Conservation (phyloP, 2,797 vertebrate genomes). For the Pseudochromis fuscus region DNA sequence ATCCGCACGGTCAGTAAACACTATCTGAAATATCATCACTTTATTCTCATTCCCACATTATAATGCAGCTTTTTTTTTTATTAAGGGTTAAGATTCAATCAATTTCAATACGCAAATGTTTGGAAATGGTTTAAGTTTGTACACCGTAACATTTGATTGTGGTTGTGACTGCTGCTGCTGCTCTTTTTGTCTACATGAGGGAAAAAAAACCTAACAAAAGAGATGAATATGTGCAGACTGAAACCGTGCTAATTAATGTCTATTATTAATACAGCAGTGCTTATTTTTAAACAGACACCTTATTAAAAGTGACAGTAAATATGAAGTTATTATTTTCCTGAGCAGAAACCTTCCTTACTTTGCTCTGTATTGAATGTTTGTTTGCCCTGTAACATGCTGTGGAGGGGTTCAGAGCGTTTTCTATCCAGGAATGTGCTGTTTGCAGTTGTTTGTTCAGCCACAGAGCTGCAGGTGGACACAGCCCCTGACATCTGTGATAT, state of each 20-base stretch:
- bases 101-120: too few relatives aligned
- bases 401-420: slow-evolving; percentile 31
- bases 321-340: neutral
- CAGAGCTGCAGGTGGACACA: slow-evolving; percentile 12
- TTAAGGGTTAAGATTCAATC: neutral
- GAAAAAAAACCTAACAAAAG: neutral
- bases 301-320: neutral
- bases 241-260: neutral
- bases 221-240: neutral
- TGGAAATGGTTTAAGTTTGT: too few relatives aligned
- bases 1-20: slow-evolving; percentile 42
- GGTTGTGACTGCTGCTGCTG: neutral
- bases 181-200: neutral
- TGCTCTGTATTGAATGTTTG: neutral
- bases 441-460: slow-evolving; percentile 3
- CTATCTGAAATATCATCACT: neutral
- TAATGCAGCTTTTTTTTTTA: neutral
- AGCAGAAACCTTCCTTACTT: neutral
- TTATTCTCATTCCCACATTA: neutral
- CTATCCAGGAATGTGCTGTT: slow-evolving; percentile 13
- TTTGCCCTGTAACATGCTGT: neutral
- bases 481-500: slow-evolving; percentile 30
- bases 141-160: neutral
- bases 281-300: neutral
- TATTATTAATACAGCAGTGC: neutral